Evolutionary conservation across 1,140 invertebrate species (phyloP).

Genomic region (Eubasilissa regina): DNA sequence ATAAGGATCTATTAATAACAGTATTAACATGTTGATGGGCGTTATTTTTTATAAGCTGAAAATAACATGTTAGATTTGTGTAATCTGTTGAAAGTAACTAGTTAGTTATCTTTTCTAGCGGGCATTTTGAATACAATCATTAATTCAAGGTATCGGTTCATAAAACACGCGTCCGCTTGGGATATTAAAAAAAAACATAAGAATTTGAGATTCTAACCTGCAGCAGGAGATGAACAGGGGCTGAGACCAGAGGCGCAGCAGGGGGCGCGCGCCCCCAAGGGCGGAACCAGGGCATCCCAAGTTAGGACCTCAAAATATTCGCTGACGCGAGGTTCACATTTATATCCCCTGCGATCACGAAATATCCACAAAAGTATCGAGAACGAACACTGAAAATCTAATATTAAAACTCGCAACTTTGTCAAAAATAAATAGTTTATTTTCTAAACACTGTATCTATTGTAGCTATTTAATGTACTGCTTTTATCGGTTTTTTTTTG

Average conservation of each 20-base stretch:
- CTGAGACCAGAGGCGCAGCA: slow-evolving; percentile 48
- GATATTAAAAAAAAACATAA: background rate
- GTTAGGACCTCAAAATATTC: background rate
- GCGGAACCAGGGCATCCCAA: slow-evolving; percentile 54
- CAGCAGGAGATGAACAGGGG: slow-evolving; percentile 49
- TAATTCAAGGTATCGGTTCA: background rate
- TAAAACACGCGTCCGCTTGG: background rate
- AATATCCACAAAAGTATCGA: background rate
- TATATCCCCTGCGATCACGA: background rate
- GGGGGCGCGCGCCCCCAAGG: slow-evolving; percentile 43
- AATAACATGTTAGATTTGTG: too few species aligned
- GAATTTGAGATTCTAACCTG: slow-evolving; percentile 46
- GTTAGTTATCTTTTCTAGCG: too few species aligned
- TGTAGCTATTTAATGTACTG: too few species aligned
- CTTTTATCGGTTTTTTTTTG: slow-evolving; percentile 26
- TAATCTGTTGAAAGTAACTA: too few species aligned
- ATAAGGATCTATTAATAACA: too few species aligned
- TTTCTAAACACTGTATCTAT: too few species aligned
- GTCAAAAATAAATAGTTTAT: too few species aligned
- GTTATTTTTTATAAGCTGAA: too few species aligned
- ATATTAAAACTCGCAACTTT: background rate
- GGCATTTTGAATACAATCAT: background rate
- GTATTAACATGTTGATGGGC: too few species aligned
- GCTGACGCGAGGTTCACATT: slow-evolving; percentile 8
- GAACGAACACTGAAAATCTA: background rate